Conservation (phyloP, 2,797 vertebrate genomes). For the Cercopithecus mitis region DNA sequence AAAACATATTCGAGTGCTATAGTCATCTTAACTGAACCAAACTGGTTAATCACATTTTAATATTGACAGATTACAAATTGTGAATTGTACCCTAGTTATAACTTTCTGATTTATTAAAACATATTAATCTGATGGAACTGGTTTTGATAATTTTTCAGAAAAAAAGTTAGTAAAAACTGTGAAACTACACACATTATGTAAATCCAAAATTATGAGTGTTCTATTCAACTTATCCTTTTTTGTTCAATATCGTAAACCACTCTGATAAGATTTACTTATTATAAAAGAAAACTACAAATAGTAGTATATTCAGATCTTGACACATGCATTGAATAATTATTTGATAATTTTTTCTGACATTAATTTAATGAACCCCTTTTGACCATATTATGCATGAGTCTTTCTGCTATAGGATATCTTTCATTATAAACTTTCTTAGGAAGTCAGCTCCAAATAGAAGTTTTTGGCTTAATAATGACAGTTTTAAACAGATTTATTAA, state of each 20-base stretch:
- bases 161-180: neutral
- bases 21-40: neutral
- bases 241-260: neutral
- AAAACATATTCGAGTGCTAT: neutral
- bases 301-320: neutral
- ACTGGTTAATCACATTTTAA: neutral
- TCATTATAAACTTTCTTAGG: slow-evolving; percentile 38
- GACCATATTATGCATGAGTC: neutral
- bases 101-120: neutral
- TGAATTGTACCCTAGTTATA: neutral
- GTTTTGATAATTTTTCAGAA: neutral
- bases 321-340: slow-evolving; percentile 11
- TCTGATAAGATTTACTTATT: slow-evolving; percentile 6
- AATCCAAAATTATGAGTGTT: neutral
- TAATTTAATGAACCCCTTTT: slow-evolving; percentile 43
- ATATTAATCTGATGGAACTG: neutral
- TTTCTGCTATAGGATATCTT: slow-evolving; percentile 4
- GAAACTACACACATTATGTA: neutral
- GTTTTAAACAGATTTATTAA: slow-evolving; percentile 19
- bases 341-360: slow-evolving; percentile 26
- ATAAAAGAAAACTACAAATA: neutral
- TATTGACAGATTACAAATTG: neutral
- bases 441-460: slow-evolving; percentile 21
- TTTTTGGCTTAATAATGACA: slow-evolving; percentile 35
- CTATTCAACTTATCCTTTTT: neutral